Evolutionary conservation across 2,888 invertebrate species (phyloP), one percentile per base, ranked within the genome.

Genomic region (Spisula subtruncata): DNA sequence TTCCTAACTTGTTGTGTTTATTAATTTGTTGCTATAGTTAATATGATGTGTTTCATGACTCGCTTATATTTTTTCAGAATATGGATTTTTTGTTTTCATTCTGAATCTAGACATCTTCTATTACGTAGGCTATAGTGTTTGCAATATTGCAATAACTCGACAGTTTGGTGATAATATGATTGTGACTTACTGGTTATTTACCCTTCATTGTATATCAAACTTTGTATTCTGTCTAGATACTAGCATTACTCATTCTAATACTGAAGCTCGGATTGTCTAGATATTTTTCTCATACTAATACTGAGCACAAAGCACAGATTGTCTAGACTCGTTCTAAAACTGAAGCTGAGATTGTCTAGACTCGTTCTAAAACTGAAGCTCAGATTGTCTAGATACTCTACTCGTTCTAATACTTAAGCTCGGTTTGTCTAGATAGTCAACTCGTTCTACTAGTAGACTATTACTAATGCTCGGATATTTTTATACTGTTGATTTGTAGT

Each of bases 1-100:
- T 66, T 66, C 60, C 60, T 66, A 25, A 66, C 25, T 66, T 66
- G 60, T 66, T 66, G 60, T 66, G 60, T 66, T 25, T 10, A 66
- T 66, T 66, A 66, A 66, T 25, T 0, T 25, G 5, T 66, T 66
- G 60, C 60, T 66, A 25, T 66, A 25, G 60, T 66, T 66, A 66
- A 66, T 66, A 25, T 66, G 60, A 66, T 66, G 60, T 66, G 0
- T 66, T 66, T 66, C 25, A 66, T 66, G 60, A 66, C 60, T n/a
- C 60, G 60, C 60, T 66, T 66, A 66, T 25, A 25, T 20, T 41
- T 60, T 60, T 60, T 51, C 51, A 60, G 60, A 25, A 66, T 66
- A 66, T 25, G 25, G 0, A 66, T 66, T 66, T 8, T 41, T 41
- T 5, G 8, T 41, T 66, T 25, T 66, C 10, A 66, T 66, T 66